Evolutionary conservation across 2,113 vertebrate genomes (phyloP), one percentile per base, ranked within the genome.

Genomic region (Condylura cristata): DNA sequence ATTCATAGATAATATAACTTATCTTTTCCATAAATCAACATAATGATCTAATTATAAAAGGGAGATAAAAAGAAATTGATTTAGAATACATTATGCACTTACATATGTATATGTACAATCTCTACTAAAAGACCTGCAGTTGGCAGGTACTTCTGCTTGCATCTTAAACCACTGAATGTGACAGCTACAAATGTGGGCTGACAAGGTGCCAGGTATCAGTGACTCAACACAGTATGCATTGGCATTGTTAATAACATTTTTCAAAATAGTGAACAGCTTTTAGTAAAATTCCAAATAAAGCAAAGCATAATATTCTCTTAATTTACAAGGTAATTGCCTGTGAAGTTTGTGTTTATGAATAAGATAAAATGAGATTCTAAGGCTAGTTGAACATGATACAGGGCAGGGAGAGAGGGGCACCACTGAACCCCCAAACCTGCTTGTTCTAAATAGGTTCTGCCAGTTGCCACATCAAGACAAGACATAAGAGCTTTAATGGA

Each of bases 221-320:
- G 70, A 76, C 60, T 70, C 76, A 66, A 60, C 44, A 32, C 48
- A 66, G 8, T 18, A 2, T 10, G 24, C 44, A 22, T 11, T 44
- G 51, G 34, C 24, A 16, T 12, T 30, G 78, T 30, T 30, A 51
- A 48, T 51, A 51, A 1, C 17, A 12, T 46, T 79, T 56, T 89
- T 82, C 53, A 89, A n/a, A 89, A 63, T 89, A 78, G 53, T 65
- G 79, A 63, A 46, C 32, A 66, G 24, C 66, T 63, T 58, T 93
- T 76, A 82, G 48, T 51, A 32, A 30, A 63, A 37, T 87, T 56
- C 58, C 83, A 56, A 22, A 22, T 56, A 22, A 56, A 22, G 53
- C 53, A 56, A 56, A 56, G 20, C 20, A 22, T 56, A 48, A 30
- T 88, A 12, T 68, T 68, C 39, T 44, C 84, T 88, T 70, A 34